These are phyloP conservation scores for Channa striata DNA, from an alignment of 2,797 vertebrate genomes.

Conservation along the genomic window DNA sequence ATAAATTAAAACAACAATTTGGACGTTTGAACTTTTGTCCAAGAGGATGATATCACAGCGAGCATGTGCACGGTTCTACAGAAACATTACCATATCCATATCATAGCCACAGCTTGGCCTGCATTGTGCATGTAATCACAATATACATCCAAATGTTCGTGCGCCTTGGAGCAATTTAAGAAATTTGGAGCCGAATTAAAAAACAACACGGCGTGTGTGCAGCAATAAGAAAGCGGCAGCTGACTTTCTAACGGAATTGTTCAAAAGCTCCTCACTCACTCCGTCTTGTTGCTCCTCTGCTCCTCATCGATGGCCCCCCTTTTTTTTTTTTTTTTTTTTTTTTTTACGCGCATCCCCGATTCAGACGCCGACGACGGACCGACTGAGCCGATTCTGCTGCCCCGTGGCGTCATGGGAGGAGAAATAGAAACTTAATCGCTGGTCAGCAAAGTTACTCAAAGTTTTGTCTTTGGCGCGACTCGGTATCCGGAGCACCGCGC, in stretches of 20 bases:
- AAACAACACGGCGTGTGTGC: slow-evolving; percentile 4
- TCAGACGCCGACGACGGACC: slow-evolving; percentile 32
- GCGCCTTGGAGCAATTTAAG: slow-evolving; percentile 5
- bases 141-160: slow-evolving; percentile 18
- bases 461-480: slow-evolving; percentile 85
- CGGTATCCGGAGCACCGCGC: slow-evolving; percentile 71
- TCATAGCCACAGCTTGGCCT: slow-evolving; percentile 1
- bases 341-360: slow-evolving; percentile 49
- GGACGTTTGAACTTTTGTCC: not conserved
- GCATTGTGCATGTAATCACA: slow-evolving; percentile 21
- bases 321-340: not conserved
- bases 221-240: slow-evolving; percentile 18
- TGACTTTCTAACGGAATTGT: slow-evolving; percentile 35
- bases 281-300: slow-evolving; percentile 38
- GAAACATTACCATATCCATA: slow-evolving; percentile 11
- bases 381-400: slow-evolving; percentile 27
- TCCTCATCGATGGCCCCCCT: slow-evolving; percentile 47
- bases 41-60: not conserved
- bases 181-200: slow-evolving; percentile 21
- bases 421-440: slow-evolving; percentile 51
- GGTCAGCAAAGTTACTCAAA: slow-evolving; percentile 80
- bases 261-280: slow-evolving; percentile 61
- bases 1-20: slow-evolving; percentile 69
- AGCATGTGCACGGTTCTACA: slow-evolving; percentile 8
- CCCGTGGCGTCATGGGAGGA: slow-evolving; percentile 44